Evolutionary conservation across 2,113 vertebrate genomes (phyloP), one percentile per base, ranked within the genome.

Genomic region (Xiphias gladius): DNA sequence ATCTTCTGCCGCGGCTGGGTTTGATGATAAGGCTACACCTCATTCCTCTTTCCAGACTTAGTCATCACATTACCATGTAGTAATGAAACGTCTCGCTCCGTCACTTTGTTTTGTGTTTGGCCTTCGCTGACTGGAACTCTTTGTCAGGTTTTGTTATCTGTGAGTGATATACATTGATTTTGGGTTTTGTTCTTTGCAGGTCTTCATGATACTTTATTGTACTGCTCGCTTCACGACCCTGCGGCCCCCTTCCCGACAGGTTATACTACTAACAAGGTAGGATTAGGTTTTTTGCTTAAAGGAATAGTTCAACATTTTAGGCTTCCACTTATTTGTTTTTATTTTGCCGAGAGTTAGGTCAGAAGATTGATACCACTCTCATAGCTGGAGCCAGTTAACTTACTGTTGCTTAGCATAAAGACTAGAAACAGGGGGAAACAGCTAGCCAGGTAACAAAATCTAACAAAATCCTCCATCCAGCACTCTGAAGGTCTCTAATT

Each of bases 191-290:
- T 79, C 46, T 67, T 57, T 67, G 22, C 94, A 99, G 98, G 97
- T 88, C 96, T 99, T 93, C 95, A 96, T 74, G 95, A 99, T 5
- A 89, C 91, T 0, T 93, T 97, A 43, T 81, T 98, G 67, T 99
- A 97, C 93, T 98, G 97, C 76, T 97, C 98, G 1, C 94, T 98
- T 57, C 96, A 97, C 0, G 97, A 99, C 87, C 96, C 98, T 0
- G 96, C 93, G 1, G 43, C 87, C 16, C 86, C 82, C 17, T 94
- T 91, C 71, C 97, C 97, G 0, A 63, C 95, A 26, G 98, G 98
- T 46, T 96, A 97, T 83, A 96, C 96, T 24, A 99, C 96, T 12
- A 98, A 96, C 90, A 99, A 99, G 97, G 98, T 99, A 86, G 91
- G 83, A 35, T 3, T 28, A 1, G 22, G 17, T 13, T 75, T n/a